phyloP scores from a whole-genome alignment of 2,888 invertebrate genomes.

The Ochropleura leucogaster region DNA sequence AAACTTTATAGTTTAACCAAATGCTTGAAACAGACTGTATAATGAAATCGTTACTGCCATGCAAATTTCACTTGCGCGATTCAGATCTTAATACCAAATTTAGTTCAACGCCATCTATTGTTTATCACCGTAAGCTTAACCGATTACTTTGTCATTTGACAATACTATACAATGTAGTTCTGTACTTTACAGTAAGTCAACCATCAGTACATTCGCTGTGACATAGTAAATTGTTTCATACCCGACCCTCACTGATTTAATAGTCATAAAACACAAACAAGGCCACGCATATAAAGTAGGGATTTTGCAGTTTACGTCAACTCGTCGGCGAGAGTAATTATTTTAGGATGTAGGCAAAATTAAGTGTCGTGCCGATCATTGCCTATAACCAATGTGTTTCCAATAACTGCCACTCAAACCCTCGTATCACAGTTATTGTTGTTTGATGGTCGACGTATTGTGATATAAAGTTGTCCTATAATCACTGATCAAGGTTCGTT shows the following conservation, averaged over 20 bases:
- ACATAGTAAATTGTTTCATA: conserved; percentile 44
- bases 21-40: conserved; percentile 41
- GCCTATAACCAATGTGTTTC: conserved; percentile 47
- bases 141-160: conserved; percentile 28
- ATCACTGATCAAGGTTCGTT: conserved; percentile 45
- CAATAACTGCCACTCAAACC: conserved; percentile 47
- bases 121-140: conserved; percentile 35
- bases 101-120: conserved; percentile 51
- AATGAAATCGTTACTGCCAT: conserved; percentile 50
- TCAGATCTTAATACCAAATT: conserved; percentile 44
- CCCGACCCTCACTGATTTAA: conserved; percentile 62
- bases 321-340: conserved; percentile 55
- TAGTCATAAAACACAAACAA: conserved; percentile 63
- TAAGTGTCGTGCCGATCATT: conserved; percentile 37
- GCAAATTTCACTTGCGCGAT: conserved; percentile 53
- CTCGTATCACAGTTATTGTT: conserved; percentile 45
- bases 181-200: conserved; percentile 13
- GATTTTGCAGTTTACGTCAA: conserved; percentile 58
- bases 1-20: conserved; percentile 48
- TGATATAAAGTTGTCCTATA: conserved; percentile 46
- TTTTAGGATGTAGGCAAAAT: conserved; percentile 55
- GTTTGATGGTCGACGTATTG: conserved; percentile 52
- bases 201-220: conserved; percentile 27
- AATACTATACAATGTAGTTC: conserved; percentile 23
- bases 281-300: conserved; percentile 61